Base-by-base conservation (phyloP, 2,113 vertebrate species). In the Alaudala cheleensis region DNA sequence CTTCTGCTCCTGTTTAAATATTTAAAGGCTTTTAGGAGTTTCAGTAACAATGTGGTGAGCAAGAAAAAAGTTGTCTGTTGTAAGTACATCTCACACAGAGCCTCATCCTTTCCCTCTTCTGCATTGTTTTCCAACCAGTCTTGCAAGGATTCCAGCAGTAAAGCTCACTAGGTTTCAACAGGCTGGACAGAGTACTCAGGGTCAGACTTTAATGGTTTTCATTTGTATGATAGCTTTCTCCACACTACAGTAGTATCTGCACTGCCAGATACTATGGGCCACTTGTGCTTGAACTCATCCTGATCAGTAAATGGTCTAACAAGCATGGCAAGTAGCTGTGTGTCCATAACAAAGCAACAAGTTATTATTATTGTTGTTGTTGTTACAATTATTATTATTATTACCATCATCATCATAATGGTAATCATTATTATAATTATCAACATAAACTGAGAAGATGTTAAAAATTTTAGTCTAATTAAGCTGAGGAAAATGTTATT, bases 381-480 rank as follows among this genome's bases (percentile, higher is more conserved):
- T 64, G 1, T 26, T 76, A 4, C 58, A 62, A 7, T 44, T 31
- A 45, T 58, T 19, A 28, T 47, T n/a, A 29, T 42, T 29, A 50
- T n/a, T 3, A 26, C 26, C 0, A 44, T 28, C 2, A 66, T 42
- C 14, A 37, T 67, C 9, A 54, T 54, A 7, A 22, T 34, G 5
- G 9, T 37, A 31, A 33, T 19, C 33, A 58, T 42, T 54, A 56
- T 42, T 26, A 39, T 34, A 37, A 28, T 33, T 23, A 65, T 57
- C 18, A 65, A 16, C 5, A 37, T 39, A 16, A 45, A 20, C 19
- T 17, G n/a, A 73, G 67, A 66, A 66, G 80, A 60, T 81, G 26
- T 21, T 92, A 50, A 53, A 87, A 92, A 83, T 94, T 16, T 49
- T 84, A 73, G 54, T 74, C 78, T 88, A 92, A 94, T 92, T 93